phyloP scores from a whole-genome alignment of 1,140 invertebrate genomes.

The Condylostylus longicornis region DNA sequence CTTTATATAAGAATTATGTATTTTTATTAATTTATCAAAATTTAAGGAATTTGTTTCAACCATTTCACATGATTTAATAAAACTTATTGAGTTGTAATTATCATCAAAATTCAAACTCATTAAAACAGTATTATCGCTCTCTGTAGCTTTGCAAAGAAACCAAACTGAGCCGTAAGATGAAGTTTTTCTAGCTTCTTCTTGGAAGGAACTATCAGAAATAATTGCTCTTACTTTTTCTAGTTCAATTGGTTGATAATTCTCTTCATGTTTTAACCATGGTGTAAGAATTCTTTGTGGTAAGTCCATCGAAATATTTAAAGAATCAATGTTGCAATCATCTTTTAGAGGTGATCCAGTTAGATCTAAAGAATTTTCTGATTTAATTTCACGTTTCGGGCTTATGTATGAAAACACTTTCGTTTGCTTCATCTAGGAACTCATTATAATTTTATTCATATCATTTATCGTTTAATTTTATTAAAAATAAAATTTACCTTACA shows the following conservation, averaged over 20 bases:
- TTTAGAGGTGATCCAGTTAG: constrained; percentile 27
- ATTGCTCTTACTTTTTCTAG: constrained; percentile 17
- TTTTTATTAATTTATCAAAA: background rate
- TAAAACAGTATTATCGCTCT: constrained; percentile 15
- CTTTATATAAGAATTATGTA: background rate
- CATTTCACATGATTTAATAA: constrained; percentile 4
- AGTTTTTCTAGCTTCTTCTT: constrained; percentile 6
- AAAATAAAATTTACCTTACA: too few relatives aligned
- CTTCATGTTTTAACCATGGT: constrained; percentile 25
- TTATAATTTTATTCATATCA: too few relatives aligned
- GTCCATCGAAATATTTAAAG: constrained; percentile 21
- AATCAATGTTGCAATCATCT: constrained; percentile 23
- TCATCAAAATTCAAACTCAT: constrained; percentile 19
- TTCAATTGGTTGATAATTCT: constrained; percentile 16
- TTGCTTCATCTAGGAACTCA: too few relatives aligned
- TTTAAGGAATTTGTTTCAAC: background rate
- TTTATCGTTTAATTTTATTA: too few relatives aligned
- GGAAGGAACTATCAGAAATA: constrained; percentile 16
- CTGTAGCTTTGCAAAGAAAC: constrained; percentile 22
- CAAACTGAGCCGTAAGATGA: constrained; percentile 19
- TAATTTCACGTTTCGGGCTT: background rate
- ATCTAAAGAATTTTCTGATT: constrained; percentile 14
- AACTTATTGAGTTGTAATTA: constrained; percentile 17
- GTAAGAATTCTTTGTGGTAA: constrained; percentile 12
- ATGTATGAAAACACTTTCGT: too few relatives aligned